Percentiles rank a stretch among this genome's conserved stretches.
These are phyloP conservation scores for Galerucella pusilla DNA, from an alignment of 2,888 invertebrate species.

Conservation along the genomic window DNA sequence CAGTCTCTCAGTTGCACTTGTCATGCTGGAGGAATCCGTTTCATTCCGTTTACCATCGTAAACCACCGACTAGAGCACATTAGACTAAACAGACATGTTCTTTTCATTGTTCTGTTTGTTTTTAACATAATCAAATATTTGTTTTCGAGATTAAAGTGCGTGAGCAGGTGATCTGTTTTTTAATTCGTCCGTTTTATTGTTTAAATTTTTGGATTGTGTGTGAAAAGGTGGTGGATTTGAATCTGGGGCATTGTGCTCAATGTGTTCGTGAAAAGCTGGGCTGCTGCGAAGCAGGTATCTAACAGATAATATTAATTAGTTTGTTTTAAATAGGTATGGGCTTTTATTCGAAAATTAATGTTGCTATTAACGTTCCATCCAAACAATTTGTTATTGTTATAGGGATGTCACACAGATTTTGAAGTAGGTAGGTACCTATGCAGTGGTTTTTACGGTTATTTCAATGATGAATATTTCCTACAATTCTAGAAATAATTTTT, in stretches of 20 bases:
- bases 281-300: conserved; percentile 15
- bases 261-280: conserved; percentile 1
- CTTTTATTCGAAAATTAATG: too few species aligned
- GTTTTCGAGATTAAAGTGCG: conserved; percentile 11
- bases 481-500: too few species aligned
- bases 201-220: conserved; percentile 6
- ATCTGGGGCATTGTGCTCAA: conserved; percentile 15
- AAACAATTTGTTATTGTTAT: not conserved
- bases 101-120: conserved; percentile 12
- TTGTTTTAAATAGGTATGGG: not conserved
- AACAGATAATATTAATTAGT: not conserved
- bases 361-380: too few species aligned
- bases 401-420: not conserved
- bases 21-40: conserved; percentile 10
- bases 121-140: conserved; percentile 4
- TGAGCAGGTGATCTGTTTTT: conserved; percentile 8
- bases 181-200: not conserved
- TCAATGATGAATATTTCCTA: too few species aligned
- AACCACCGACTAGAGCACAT: conserved; percentile 8
- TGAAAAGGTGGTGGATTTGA: conserved; percentile 12
- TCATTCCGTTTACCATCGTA: conserved; percentile 2
- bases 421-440: not conserved
- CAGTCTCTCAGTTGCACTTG: conserved; percentile 6
- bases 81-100: conserved; percentile 18
- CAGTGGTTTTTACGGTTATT: too few species aligned